Conservation (phyloP, 2,888 invertebrate species). For the Cheilosia urbana region DNA sequence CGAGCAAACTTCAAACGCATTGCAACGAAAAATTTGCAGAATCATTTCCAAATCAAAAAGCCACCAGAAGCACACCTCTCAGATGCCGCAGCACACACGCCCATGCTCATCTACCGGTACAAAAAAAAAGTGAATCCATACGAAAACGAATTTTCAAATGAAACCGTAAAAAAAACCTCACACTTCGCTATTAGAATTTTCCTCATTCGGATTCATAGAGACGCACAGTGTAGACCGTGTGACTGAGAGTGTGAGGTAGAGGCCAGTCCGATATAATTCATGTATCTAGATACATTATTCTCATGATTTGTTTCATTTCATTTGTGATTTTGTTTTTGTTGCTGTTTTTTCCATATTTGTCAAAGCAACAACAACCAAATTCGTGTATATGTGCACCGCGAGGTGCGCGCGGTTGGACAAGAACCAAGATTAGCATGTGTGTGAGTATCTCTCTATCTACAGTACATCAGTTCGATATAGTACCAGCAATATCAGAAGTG, state of each 20-base stretch:
- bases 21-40: slow-evolving; percentile 21
- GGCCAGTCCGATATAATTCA: slow-evolving; percentile 61
- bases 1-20: slow-evolving; percentile 34
- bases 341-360: slow-evolving; percentile 30
- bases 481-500: slow-evolving; percentile 77
- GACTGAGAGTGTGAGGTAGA: slow-evolving; percentile 50
- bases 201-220: slow-evolving; percentile 58
- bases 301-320: slow-evolving; percentile 73
- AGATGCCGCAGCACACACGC: slow-evolving; percentile 18
- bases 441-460: slow-evolving; percentile 68
- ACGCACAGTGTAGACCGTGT: slow-evolving; percentile 31
- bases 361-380: slow-evolving; percentile 59
- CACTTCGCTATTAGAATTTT: slow-evolving; percentile 67
- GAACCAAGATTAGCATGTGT: slow-evolving; percentile 74
- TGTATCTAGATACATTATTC: slow-evolving; percentile 73
- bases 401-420: slow-evolving; percentile 72
- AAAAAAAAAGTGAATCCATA: slow-evolving; percentile 54
- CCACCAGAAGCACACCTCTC: neutral
- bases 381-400: slow-evolving; percentile 60
- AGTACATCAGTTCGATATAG: slow-evolving; percentile 75
- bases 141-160: slow-evolving; percentile 76
- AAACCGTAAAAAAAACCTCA: slow-evolving; percentile 77
- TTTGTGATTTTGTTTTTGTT: slow-evolving; percentile 38
- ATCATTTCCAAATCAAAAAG: slow-evolving; percentile 19
- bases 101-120: slow-evolving; percentile 45